These are phyloP conservation scores for Girardinichthys multiradiatus DNA, from an alignment of 2,113 vertebrate genomes.

Conservation along the genomic window DNA sequence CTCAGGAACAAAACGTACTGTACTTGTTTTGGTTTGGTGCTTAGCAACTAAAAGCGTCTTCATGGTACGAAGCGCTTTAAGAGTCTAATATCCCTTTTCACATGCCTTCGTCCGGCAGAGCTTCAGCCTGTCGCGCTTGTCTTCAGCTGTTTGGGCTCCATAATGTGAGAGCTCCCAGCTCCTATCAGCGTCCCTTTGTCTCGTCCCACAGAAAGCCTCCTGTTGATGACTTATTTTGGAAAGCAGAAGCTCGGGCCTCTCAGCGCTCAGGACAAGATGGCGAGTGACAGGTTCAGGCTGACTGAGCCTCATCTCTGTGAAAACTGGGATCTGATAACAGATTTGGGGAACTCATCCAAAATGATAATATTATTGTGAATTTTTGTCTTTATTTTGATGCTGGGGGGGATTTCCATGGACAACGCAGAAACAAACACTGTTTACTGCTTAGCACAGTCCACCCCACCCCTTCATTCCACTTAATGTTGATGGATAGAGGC, in stretches of 20 bases:
- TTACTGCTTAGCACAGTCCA: no score
- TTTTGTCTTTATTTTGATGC: slow-evolving; percentile 27
- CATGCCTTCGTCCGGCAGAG: slow-evolving; percentile 58
- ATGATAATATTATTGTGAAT: slow-evolving; percentile 39
- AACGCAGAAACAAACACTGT: no score
- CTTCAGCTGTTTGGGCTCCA: slow-evolving; percentile 75
- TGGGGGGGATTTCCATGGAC: not conserved
- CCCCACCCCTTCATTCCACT: not conserved
- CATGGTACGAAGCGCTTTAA: slow-evolving; percentile 68
- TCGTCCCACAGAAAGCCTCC: slow-evolving; percentile 66
- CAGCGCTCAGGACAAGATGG: slow-evolving; percentile 78
- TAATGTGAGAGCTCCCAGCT: slow-evolving; percentile 73
- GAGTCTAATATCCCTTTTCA: slow-evolving; percentile 65
- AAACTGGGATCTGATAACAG: slow-evolving; percentile 78
- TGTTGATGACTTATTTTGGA: slow-evolving; percentile 83
- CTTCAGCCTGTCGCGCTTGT: slow-evolving; percentile 72
- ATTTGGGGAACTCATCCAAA: slow-evolving; percentile 76
- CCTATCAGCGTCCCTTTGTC: slow-evolving; percentile 71
- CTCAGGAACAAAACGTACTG: slow-evolving; percentile 70
- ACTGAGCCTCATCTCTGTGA: slow-evolving; percentile 80
- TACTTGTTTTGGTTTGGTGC: slow-evolving; percentile 64
- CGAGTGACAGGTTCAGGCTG: slow-evolving; percentile 79
- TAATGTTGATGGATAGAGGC: not conserved
- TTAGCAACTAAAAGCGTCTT: slow-evolving; percentile 62
- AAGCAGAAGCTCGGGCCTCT: slow-evolving; percentile 77